Evolutionary conservation across 2,888 invertebrate genomes (phyloP).

Genomic region (Athalia cordata): DNA sequence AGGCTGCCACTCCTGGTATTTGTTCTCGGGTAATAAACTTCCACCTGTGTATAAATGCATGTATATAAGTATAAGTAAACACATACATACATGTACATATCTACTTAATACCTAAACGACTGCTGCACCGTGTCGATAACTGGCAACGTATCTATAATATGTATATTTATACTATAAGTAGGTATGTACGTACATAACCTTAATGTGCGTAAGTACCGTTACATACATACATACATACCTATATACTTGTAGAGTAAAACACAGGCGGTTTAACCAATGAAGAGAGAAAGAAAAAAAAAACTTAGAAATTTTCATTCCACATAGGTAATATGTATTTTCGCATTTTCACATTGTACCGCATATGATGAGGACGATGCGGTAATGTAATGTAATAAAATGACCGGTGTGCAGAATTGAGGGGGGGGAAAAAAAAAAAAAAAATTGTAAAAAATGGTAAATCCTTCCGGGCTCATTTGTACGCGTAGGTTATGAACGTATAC

Average conservation of each 20-base stretch:
- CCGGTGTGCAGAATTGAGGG: no score
- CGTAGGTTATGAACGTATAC: no score
- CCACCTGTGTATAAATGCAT: not conserved
- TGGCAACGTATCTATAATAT: no score
- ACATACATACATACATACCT: not conserved
- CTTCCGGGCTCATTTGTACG: no score
- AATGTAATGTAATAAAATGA: no score
- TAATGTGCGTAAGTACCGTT: not conserved
- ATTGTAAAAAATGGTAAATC: no score
- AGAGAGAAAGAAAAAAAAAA: not conserved
- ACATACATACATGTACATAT: no score
- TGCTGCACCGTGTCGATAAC: no score
- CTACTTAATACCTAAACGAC: no score
- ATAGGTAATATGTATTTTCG: not conserved
- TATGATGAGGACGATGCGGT: not conserved
- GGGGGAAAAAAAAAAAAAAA: no score
- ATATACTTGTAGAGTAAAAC: not conserved
- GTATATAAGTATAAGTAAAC: not conserved
- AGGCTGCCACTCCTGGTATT: constrained; percentile 37
- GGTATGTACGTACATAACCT: no score
- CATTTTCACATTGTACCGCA: not conserved
- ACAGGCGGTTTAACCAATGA: not conserved
- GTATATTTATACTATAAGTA: no score
- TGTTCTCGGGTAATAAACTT: constrained; percentile 31
- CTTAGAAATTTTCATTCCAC: not conserved